Percentiles rank a stretch among this genome's conserved stretches.
Evolutionary conservation across 2,113 vertebrate genomes (phyloP).

Genomic region (Meles meles): DNA sequence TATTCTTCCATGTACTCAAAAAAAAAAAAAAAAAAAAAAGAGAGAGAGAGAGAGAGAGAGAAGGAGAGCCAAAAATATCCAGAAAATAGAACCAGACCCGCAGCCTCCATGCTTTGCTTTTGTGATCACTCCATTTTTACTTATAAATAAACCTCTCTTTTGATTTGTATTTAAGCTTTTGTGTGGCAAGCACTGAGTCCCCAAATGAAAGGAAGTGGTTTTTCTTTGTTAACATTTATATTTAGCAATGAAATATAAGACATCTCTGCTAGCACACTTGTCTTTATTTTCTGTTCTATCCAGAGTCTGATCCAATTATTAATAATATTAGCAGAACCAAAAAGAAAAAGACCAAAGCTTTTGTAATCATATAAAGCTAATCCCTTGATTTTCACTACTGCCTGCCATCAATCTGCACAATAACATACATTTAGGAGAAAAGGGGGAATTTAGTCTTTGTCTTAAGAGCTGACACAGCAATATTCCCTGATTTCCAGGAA

Average conservation of each 20-base stretch:
- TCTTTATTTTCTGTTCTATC: conserved; percentile 49
- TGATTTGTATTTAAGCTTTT: conserved; percentile 35
- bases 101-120: not conserved
- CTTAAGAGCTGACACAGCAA: not conserved
- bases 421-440: not conserved
- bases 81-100: not conserved
- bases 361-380: conserved; percentile 44
- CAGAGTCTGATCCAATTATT: conserved; percentile 51
- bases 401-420: not conserved
- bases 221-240: conserved; percentile 59
- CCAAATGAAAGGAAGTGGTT: conserved; percentile 34
- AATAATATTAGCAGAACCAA: conserved; percentile 45
- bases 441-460: conserved; percentile 26
- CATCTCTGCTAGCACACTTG: conserved; percentile 1
- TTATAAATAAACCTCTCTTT: conserved; percentile 37
- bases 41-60: not conserved
- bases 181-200: not conserved
- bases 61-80: not conserved
- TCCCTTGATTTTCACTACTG: conserved; percentile 21
- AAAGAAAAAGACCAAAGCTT: conserved; percentile 26
- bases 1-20: not conserved
- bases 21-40: not conserved
- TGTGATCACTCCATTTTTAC: not conserved
- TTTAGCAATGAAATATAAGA: conserved; percentile 45
- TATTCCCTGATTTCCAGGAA: not conserved